phyloP scores from a whole-genome alignment of 2,888 invertebrate genomes.

The Eurois occulta region DNA sequence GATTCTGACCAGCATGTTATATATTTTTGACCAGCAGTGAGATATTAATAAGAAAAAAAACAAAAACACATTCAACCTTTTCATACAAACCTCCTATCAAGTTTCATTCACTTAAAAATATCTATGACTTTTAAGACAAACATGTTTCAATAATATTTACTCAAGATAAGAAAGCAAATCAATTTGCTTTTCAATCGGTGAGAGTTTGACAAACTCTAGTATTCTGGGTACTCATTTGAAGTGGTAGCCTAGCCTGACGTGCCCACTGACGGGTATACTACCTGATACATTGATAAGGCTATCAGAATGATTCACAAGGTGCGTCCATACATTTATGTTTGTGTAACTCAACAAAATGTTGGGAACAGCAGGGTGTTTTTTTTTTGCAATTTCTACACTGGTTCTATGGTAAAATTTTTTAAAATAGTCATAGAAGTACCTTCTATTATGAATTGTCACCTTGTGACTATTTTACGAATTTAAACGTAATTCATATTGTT shows the following conservation, averaged over 20 bases:
- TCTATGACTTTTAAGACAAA: conserved; percentile 11
- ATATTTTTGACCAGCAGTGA: neutral
- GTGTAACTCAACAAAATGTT: neutral
- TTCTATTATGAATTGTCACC: too few relatives aligned
- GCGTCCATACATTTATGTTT: neutral
- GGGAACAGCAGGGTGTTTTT: neutral
- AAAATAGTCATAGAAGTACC: too few relatives aligned
- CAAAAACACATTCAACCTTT: neutral
- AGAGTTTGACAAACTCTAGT: conserved; percentile 1
- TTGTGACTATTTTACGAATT: too few relatives aligned
- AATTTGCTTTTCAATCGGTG: conserved; percentile 12
- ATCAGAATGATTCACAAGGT: neutral
- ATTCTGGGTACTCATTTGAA: neutral
- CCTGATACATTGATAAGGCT: neutral
- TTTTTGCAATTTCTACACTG: neutral
- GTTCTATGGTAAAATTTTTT: neutral
- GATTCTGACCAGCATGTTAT: too few relatives aligned
- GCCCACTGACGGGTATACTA: too few relatives aligned
- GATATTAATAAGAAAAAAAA: neutral
- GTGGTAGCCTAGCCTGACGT: too few relatives aligned
- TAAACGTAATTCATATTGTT: too few relatives aligned
- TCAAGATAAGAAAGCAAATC: conserved; percentile 35
- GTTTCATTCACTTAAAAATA: conserved; percentile 19
- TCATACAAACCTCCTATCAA: conserved; percentile 1
- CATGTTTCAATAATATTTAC: conserved; percentile 39